Evolutionary conservation across 2,113 vertebrate genomes (phyloP).

Genomic region (Nothoprocta pentlandii): DNA sequence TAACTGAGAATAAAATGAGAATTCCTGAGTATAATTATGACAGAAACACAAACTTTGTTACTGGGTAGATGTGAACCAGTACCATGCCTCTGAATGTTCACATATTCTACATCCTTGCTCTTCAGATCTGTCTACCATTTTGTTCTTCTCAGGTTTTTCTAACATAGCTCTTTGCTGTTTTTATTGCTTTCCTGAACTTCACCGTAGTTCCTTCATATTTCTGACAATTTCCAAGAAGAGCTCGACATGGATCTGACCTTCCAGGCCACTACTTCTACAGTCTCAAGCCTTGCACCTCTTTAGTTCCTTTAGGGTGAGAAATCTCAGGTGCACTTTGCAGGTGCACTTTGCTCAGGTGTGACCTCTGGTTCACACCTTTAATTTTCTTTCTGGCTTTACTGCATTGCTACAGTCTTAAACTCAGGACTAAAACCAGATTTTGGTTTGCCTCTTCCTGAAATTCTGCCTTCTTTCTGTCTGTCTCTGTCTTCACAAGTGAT

Average conservation of each 20-base stretch:
- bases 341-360: too few species aligned
- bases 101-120: neutral
- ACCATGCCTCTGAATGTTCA: neutral
- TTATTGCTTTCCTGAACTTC: neutral
- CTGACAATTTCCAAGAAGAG: neutral
- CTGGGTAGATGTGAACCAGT: neutral
- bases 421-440: neutral
- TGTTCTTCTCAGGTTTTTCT: neutral
- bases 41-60: neutral
- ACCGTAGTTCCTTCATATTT: neutral
- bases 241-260: neutral
- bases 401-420: neutral
- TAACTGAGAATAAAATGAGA: neutral
- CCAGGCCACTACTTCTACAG: neutral
- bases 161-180: neutral
- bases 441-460: neutral
- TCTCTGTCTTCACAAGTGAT: neutral
- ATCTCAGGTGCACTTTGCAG: neutral
- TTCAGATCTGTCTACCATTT: neutral
- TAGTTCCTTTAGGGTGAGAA: neutral
- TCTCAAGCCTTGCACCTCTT: neutral
- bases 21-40: neutral
- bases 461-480: neutral
- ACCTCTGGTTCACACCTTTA: neutral
- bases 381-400: neutral